These are phyloP conservation scores for Ptyas mucosa DNA, from an alignment of 2,113 vertebrate species.

Conservation along the genomic window DNA sequence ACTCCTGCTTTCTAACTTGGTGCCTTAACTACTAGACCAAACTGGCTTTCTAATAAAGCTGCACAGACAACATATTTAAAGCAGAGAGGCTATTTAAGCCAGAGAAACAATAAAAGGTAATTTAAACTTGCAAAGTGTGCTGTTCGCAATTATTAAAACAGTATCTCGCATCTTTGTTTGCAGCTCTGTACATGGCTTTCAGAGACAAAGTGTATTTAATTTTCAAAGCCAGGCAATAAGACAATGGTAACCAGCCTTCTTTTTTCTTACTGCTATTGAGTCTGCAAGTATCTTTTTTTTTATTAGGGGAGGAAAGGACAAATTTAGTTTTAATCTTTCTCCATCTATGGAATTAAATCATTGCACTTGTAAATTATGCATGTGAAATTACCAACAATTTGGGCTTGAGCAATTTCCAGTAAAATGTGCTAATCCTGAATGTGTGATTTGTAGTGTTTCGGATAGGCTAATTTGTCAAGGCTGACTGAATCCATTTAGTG, in stretches of 20 bases:
- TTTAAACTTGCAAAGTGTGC: neutral
- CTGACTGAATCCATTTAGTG: slow-evolving; percentile 48
- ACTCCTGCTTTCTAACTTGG: neutral
- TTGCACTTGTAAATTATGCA: slow-evolving; percentile 60
- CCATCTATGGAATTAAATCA: slow-evolving; percentile 61
- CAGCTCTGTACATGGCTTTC: slow-evolving; percentile 30
- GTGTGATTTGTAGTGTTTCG: slow-evolving; percentile 48
- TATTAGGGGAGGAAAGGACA: slow-evolving; percentile 47
- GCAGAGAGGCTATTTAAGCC: neutral
- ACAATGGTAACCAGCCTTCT: slow-evolving; percentile 28
- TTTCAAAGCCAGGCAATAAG: slow-evolving; percentile 9
- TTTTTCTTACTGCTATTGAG: slow-evolving; percentile 41
- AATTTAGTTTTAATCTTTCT: slow-evolving; percentile 65
- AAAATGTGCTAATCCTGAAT: slow-evolving; percentile 66
- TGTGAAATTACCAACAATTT: slow-evolving; percentile 62
- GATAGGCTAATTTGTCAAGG: slow-evolving; percentile 65
- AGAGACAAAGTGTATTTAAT: slow-evolving; percentile 34
- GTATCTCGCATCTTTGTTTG: slow-evolving; percentile 22
- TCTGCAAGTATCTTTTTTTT: slow-evolving; percentile 44
- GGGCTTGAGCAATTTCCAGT: slow-evolving; percentile 54
- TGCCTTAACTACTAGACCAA: neutral
- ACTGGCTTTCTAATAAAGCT: neutral
- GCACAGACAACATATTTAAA: neutral
- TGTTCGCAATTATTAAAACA: slow-evolving; percentile 32
- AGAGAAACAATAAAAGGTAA: slow-evolving; percentile 22